These are phyloP conservation scores for Phymanthus crucifer DNA, from an alignment of 92 coral and sea anemone genomes.

Conservation along the genomic window DNA sequence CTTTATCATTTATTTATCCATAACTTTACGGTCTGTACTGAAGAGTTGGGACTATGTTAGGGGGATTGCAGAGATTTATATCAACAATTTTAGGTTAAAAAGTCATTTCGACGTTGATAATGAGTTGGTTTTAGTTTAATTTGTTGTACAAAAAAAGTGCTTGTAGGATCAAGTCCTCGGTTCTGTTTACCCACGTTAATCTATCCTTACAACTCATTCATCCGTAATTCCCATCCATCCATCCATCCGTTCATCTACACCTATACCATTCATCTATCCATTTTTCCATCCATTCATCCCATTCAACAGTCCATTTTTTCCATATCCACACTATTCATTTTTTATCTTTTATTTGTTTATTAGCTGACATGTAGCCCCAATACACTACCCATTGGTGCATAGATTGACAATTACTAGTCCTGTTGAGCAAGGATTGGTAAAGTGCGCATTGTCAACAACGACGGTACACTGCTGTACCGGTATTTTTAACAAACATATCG, in stretches of 20 bases:
- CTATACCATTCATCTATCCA: not conserved
- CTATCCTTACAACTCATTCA: not conserved
- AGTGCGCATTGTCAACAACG: too few species aligned
- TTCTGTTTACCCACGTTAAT: not conserved
- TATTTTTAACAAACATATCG: too few species aligned
- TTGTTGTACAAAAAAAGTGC: not conserved
- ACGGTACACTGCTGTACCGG: too few species aligned
- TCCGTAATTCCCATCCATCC: not conserved
- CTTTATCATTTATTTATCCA: not conserved
- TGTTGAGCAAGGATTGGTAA: too few species aligned
- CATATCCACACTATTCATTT: too few species aligned
- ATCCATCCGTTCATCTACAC: not conserved
- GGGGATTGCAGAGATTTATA: too few species aligned
- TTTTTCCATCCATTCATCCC: not conserved
- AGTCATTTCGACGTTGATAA: not conserved
- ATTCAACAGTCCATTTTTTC: not conserved
- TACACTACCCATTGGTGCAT: too few species aligned
- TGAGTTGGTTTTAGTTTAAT: not conserved
- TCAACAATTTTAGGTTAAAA: not conserved
- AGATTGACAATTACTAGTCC: too few species aligned
- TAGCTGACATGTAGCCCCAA: too few species aligned
- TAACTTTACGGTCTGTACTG: not conserved
- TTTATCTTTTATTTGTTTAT: too few species aligned
- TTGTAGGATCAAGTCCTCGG: not conserved
- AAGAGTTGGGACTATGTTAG: not conserved